A percentile compares a stretch with the other conserved stretches of the same genome.
Conservation (phyloP, 2,113 vertebrate species). For the Calypte anna region DNA sequence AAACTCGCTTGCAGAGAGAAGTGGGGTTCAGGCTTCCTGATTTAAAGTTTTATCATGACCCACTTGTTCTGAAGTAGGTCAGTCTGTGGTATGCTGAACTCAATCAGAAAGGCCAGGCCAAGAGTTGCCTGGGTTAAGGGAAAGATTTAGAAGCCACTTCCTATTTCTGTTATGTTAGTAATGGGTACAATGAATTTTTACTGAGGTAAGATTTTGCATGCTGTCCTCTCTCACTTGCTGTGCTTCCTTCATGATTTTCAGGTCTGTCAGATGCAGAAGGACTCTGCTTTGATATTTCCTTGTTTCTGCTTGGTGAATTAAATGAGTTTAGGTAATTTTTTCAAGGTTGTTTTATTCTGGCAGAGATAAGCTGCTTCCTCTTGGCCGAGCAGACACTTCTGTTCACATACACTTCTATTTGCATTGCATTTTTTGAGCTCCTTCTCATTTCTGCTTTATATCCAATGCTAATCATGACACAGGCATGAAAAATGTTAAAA, state of each 20-base stretch:
- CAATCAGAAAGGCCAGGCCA: constrained; percentile 47
- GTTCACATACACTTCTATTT: background rate
- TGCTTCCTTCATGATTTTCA: background rate
- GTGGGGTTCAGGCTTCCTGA: constrained; percentile 16
- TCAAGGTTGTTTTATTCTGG: background rate
- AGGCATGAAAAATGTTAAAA: background rate
- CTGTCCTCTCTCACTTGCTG: background rate
- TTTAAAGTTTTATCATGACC: constrained; percentile 52
- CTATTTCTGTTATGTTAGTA: background rate
- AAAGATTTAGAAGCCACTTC: constrained; percentile 56
- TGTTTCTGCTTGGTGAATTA: background rate
- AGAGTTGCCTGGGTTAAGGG: constrained; percentile 19
- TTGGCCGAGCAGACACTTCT: background rate
- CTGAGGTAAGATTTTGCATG: background rate
- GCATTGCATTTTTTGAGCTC: background rate
- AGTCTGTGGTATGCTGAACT: constrained; percentile 67
- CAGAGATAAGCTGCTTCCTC: background rate
- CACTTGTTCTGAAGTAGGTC: constrained; percentile 77
- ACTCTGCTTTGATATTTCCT: background rate
- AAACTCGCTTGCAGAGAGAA: constrained; percentile 7
- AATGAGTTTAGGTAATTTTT: background rate
- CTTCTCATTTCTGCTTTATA: constrained; percentile 12
- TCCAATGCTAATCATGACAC: background rate
- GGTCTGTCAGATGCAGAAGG: background rate
- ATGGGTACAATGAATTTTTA: constrained; percentile 16